Conservation (phyloP, 2,797 vertebrate species). For the Labeo calbasu region DNA sequence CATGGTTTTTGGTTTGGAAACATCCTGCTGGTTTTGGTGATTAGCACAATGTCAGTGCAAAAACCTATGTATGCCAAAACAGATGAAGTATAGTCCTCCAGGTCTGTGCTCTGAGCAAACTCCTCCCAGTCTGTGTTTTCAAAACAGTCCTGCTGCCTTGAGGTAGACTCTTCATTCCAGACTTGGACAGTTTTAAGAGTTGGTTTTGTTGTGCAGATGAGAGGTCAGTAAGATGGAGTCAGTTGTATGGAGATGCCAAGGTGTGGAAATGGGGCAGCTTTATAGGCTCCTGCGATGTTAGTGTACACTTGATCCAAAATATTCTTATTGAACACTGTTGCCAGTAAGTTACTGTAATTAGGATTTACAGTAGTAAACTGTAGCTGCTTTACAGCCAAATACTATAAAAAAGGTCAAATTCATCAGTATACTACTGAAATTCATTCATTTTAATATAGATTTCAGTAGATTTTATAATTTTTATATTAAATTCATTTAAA, state of each 20-base stretch:
- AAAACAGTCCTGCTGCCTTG: slow-evolving; percentile 34
- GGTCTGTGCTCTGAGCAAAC: neutral
- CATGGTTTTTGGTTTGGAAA: slow-evolving; percentile 33
- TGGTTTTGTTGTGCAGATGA: neutral
- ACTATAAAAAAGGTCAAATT: too few species aligned
- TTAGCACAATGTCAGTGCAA: neutral
- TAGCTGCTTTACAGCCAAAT: too few species aligned
- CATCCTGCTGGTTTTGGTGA: neutral
- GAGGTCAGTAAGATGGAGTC: neutral
- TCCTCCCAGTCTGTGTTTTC: neutral
- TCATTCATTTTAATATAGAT: too few species aligned
- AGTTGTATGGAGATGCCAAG: neutral
- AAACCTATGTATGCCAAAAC: neutral
- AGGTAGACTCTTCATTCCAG: slow-evolving; percentile 7
- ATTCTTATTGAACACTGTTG: slow-evolving; percentile 3
- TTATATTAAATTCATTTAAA: too few species aligned
- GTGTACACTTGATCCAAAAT: neutral
- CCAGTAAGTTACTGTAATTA: too few species aligned
- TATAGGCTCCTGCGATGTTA: neutral
- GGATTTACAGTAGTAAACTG: too few species aligned
- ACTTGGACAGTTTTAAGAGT: neutral
- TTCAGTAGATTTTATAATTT: too few species aligned
- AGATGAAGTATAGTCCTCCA: neutral
- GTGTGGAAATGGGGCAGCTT: neutral
- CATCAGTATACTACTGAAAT: too few species aligned